Conservation (phyloP, 2,888 invertebrate genomes). For the Anoncus sp. region DNA sequence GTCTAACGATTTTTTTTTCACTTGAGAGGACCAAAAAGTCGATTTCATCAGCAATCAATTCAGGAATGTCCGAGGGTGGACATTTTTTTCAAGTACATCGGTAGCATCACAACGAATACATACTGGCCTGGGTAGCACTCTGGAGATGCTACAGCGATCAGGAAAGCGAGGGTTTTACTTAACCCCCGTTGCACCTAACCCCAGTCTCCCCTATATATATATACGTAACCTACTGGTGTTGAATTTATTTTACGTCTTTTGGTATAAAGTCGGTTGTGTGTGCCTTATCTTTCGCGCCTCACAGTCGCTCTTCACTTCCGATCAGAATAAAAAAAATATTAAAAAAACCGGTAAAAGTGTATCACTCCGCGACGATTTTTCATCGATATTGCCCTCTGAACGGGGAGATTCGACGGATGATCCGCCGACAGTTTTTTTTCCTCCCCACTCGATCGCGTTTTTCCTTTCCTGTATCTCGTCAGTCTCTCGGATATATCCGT, state of each 20-base stretch:
- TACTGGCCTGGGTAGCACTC: too few relatives aligned
- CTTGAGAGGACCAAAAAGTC: too few relatives aligned
- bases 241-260: conserved; percentile 63
- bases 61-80: too few relatives aligned
- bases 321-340: conserved; percentile 49
- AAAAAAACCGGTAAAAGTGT: conserved; percentile 46
- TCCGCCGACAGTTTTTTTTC: neutral
- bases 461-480: conserved; percentile 26
- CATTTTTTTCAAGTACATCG: too few relatives aligned
- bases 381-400: neutral
- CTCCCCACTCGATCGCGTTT: conserved; percentile 12
- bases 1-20: too few relatives aligned
- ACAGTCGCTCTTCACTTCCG: conserved; percentile 62
- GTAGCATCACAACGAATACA: too few relatives aligned
- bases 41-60: too few relatives aligned
- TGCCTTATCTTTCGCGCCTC: conserved; percentile 44
- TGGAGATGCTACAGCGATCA: too few relatives aligned
- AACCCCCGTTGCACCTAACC: too few relatives aligned
- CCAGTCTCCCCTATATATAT: too few relatives aligned
- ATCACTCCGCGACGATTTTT: conserved; percentile 34
- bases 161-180: too few relatives aligned
- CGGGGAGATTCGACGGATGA: neutral
- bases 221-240: conserved; percentile 46
- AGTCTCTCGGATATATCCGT: conserved; percentile 18
- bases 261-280: conserved; percentile 53